Evolutionary conservation across 2,888 invertebrate species (phyloP).

Genomic region (Chironomus tentans): DNA sequence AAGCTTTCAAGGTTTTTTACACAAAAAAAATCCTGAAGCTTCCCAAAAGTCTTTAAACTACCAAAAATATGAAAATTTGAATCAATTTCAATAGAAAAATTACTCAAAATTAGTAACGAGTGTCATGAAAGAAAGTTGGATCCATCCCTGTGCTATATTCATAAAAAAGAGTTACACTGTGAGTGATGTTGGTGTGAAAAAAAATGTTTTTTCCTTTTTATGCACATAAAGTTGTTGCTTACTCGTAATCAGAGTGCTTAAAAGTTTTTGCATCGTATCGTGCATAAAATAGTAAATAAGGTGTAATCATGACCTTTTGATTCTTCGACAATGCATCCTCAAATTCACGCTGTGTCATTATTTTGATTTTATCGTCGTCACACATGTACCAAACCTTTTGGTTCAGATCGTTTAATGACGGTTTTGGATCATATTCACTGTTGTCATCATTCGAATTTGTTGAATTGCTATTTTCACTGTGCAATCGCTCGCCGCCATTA

Average conservation of each 20-base stretch:
- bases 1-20: too few species aligned
- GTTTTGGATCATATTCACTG: constrained; percentile 21
- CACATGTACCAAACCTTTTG: constrained; percentile 69
- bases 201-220: too few species aligned
- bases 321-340: constrained; percentile 65
- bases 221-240: not conserved
- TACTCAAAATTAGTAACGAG: too few species aligned
- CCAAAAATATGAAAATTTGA: too few species aligned
- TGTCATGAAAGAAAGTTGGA: too few species aligned
- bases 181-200: too few species aligned
- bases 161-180: too few species aligned
- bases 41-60: too few species aligned
- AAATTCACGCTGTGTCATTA: constrained; percentile 67
- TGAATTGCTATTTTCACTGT: not conserved
- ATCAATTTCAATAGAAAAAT: too few species aligned
- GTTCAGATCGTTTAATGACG: constrained; percentile 24
- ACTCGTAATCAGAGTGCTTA: not conserved
- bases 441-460: not conserved
- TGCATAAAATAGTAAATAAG: constrained; percentile 78
- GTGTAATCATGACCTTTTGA: constrained; percentile 69
- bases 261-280: constrained; percentile 44
- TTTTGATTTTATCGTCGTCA: constrained; percentile 76
- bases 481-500: not conserved
- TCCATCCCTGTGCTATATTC: too few species aligned
- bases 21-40: too few species aligned